Evolutionary conservation across 1,140 invertebrate genomes (phyloP).

Genomic region (Contarinia nasturtii): DNA sequence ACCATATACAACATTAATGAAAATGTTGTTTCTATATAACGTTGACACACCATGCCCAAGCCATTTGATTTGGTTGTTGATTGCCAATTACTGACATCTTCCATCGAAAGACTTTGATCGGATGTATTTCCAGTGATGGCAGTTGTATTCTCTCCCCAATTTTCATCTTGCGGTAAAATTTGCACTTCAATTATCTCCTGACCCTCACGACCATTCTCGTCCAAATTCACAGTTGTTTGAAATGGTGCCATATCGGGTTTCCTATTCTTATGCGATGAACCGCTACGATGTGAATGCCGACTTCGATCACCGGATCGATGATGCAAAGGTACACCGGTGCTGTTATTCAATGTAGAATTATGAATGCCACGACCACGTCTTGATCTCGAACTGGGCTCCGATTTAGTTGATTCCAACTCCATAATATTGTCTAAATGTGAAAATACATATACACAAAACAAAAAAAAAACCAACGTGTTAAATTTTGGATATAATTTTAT

Average conservation of each 20-base stretch:
- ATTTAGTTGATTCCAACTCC: constrained; percentile 23
- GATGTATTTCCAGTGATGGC: constrained; percentile 93
- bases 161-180: constrained; percentile 88
- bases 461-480: no score
- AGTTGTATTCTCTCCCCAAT: constrained; percentile 95
- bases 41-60: constrained; percentile 46
- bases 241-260: constrained; percentile 45
- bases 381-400: constrained; percentile 23
- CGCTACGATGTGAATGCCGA: constrained; percentile 18
- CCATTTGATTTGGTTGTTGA: constrained; percentile 50
- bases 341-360: constrained; percentile 6
- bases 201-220: constrained; percentile 33
- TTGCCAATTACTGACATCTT: constrained; percentile 68
- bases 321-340: constrained; percentile 12
- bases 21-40: constrained; percentile 58
- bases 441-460: no score
- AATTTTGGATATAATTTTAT: no score
- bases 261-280: constrained; percentile 10
- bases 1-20: constrained; percentile 55
- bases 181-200: constrained; percentile 81
- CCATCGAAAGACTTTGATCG: constrained; percentile 81
- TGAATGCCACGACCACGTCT: constrained; percentile 10
- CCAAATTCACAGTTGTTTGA: constrained; percentile 59
- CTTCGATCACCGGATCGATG: constrained; percentile 15
- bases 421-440: constrained; percentile 10